A percentile compares a stretch with the other conserved stretches of the same genome.
phyloP scores from a whole-genome alignment of 2,797 vertebrate genomes.

The Spheniscus humboldti region DNA sequence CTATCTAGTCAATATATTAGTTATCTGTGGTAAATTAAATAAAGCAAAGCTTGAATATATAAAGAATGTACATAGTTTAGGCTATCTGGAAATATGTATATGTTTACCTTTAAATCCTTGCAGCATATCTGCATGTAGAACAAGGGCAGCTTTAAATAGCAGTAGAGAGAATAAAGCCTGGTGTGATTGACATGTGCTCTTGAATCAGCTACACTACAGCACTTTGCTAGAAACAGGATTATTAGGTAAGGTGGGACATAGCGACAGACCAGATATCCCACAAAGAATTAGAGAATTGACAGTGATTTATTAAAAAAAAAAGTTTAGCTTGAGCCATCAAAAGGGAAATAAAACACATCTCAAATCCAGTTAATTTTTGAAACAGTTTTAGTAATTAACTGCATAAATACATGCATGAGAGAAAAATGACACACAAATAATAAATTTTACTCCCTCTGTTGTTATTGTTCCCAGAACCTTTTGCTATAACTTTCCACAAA shows the following conservation, averaged over 20 bases:
- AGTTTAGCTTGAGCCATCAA: not conserved
- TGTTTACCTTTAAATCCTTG: slow-evolving; percentile 16
- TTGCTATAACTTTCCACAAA: not conserved
- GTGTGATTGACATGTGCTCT: slow-evolving; percentile 3
- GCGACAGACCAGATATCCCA: not conserved
- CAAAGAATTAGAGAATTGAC: not conserved
- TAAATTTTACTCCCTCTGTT: not conserved
- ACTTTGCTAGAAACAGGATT: not conserved
- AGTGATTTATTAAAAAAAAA: not conserved
- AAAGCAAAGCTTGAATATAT: not conserved
- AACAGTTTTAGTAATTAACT: not conserved
- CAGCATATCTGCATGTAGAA: slow-evolving; percentile 17
- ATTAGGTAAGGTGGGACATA: not conserved
- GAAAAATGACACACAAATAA: not conserved
- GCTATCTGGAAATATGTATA: not conserved
- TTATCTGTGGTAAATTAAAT: not conserved
- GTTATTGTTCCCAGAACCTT: not conserved
- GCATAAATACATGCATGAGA: not conserved
- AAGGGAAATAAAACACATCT: not conserved
- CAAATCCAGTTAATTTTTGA: not conserved
- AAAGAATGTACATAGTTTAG: not conserved
- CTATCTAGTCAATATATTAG: not conserved
- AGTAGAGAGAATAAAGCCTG: slow-evolving; percentile 16
- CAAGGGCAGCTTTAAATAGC: slow-evolving; percentile 58
- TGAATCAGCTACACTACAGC: slow-evolving; percentile 5